Evolutionary conservation across 2,797 vertebrate genomes (phyloP).

Genomic region (Phylloscopus collybita): DNA sequence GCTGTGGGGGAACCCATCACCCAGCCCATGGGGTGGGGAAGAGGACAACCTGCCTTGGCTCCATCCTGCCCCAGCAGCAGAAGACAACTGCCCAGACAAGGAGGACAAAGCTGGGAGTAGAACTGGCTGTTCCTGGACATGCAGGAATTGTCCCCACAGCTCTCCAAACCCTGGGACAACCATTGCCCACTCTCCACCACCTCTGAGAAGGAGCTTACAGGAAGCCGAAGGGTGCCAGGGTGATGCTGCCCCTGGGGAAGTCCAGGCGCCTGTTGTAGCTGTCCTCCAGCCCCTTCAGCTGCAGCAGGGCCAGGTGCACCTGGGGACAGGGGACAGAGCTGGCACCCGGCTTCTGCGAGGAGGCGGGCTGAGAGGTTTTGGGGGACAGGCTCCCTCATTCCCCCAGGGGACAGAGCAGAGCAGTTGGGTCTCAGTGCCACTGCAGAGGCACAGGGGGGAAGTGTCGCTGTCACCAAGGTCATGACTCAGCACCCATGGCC

Average conservation of each 20-base stretch:
- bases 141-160: not conserved
- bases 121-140: not conserved
- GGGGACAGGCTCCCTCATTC: not conserved
- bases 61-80: not conserved
- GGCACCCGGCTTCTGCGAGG: rapidly evolving
- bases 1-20: not conserved
- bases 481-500: not conserved
- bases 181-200: not conserved
- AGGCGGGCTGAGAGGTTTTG: not conserved
- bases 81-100: not conserved
- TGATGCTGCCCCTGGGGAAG: constrained; percentile 81
- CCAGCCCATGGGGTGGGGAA: rapidly evolving
- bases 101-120: not conserved
- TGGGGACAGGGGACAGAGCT: constrained; percentile 52
- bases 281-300: constrained; percentile 94
- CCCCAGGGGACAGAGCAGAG: rapidly evolving
- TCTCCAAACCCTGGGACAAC: not conserved
- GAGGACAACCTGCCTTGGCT: not conserved
- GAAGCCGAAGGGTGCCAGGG: constrained; percentile 89
- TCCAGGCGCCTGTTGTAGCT: constrained; percentile 81
- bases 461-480: not conserved
- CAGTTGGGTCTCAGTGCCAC: rapidly evolving
- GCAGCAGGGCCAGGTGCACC: constrained; percentile 89
- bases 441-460: not conserved
- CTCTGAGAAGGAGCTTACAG: constrained; percentile 80